Evolutionary conservation across 2,113 vertebrate species (phyloP), one percentile per base, ranked within the genome.

Genomic region (Pycnonotus jocosus): DNA sequence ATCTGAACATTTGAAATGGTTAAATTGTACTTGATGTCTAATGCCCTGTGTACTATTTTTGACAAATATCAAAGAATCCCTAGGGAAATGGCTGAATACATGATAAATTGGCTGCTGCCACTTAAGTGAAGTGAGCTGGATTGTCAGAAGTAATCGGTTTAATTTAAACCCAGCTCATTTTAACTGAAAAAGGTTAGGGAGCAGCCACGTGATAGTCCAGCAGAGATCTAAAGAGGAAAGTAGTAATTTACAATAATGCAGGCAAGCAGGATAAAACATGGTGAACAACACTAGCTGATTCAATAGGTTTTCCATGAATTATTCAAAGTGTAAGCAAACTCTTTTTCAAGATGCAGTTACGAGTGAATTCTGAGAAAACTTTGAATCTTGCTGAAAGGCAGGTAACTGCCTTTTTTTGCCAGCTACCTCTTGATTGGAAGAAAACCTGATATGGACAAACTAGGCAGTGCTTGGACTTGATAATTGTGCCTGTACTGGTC

Each of bases 151-250:
- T 95, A 87, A 95, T 94, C 0, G 1, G 47, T 93, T 96, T 84
- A 81, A 85, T 71, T 92, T 92, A 87, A 94, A 87, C 61, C 69
- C 70, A 81, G 84, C 65, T 96, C 44, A 53, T 53, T 95, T 96
- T 89, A 84, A 78, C 56, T 91, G 73, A 66, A 74, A 86, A 84
- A 64, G 62, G 42, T 71, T 95, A 92, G 44, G 25, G 73, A 91
- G 69, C 73, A 95, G 56, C 84, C 77, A 44, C 13, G 4, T 68
- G 66, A 56, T 50, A 54, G 61, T 51, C 91, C 65, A 89, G 77
- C 64, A 56, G 70, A 74, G 33, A 78, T 86, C 33, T 78, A 44
- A 87, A 78, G 72, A 81, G 35, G n/a, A 89, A 84, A n/a, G 53
- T 44, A 42, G 56, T 70, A 38, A 79, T 74, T 86, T 87, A 24